Percentiles rank a stretch among this genome's conserved stretches.
Evolutionary conservation across 2,888 invertebrate species (phyloP).

Genomic region (Eubasilissa splendida): DNA sequence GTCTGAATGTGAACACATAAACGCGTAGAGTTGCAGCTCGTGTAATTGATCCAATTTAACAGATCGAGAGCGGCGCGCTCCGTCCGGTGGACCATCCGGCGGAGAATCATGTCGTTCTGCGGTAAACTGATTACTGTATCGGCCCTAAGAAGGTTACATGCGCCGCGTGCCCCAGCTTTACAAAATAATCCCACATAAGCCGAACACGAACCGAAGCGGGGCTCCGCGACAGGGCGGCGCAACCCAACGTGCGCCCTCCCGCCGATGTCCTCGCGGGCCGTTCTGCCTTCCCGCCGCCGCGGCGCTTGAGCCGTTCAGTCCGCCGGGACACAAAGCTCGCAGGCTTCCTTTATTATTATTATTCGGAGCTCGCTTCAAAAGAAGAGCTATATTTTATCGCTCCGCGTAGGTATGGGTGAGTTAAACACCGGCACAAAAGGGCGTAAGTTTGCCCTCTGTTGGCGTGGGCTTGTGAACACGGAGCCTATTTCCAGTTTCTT

Average conservation of each 20-base stretch:
- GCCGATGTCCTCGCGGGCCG: conserved; percentile 39
- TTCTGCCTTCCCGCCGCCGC: conserved; percentile 25
- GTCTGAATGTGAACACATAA: background rate
- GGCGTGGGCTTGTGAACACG: conserved; percentile 26
- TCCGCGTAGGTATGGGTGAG: conserved; percentile 37
- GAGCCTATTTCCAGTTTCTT: conserved; percentile 43
- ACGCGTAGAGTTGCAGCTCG: background rate
- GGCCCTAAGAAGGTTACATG: conserved; percentile 40
- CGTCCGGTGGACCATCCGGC: conserved; percentile 6
- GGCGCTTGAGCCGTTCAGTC: conserved; percentile 44
- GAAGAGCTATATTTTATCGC: conserved; percentile 57
- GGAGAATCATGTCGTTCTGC: conserved; percentile 50
- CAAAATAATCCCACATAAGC: conserved; percentile 55
- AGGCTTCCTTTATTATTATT: conserved; percentile 56
- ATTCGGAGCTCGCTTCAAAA: conserved; percentile 55
- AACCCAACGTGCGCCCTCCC: conserved; percentile 5
- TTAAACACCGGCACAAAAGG: conserved; percentile 38
- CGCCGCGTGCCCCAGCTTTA: conserved; percentile 47
- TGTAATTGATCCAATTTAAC: conserved; percentile 22
- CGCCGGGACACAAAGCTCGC: conserved; percentile 50
- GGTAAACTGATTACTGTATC: conserved; percentile 56
- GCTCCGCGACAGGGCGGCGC: background rate
- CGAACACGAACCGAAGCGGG: conserved; percentile 40
- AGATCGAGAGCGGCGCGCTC: background rate
- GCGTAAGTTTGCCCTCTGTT: conserved; percentile 41